Conservation (phyloP, 2,797 vertebrate genomes). For the Capromys pilorides region DNA sequence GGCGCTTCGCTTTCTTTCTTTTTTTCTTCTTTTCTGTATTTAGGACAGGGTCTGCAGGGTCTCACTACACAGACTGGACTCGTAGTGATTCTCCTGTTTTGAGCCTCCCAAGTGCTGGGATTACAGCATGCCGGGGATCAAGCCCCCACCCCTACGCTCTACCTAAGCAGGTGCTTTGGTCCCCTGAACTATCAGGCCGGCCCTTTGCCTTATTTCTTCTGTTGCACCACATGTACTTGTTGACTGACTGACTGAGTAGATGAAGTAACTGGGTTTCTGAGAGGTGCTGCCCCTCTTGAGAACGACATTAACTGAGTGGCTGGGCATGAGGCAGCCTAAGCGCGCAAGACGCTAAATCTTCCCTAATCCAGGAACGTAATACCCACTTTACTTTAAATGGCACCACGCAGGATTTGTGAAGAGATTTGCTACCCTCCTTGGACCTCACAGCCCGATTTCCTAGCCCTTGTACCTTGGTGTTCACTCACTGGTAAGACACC, state of each 20-base stretch:
- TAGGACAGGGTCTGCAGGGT: no score
- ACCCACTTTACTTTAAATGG: background rate
- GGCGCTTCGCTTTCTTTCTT: no score
- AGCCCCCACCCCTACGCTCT: no score
- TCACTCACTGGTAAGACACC: background rate
- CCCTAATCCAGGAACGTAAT: background rate
- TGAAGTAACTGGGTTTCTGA: background rate
- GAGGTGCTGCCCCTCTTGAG: background rate
- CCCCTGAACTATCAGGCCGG: no score
- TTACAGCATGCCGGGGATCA: no score
- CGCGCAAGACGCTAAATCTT: background rate
- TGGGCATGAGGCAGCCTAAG: background rate
- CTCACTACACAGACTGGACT: no score
- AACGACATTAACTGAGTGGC: background rate
- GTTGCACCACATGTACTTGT: background rate
- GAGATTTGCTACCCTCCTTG: background rate
- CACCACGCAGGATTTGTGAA: background rate
- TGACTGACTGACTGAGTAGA: background rate
- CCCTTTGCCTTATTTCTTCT: slow-evolving; percentile 1
- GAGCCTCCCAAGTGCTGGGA: no score
- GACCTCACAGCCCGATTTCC: background rate
- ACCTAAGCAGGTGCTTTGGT: no score
- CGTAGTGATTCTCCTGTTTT: no score
- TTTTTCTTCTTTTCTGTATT: no score
- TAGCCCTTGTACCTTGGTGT: background rate